phyloP scores from a whole-genome alignment of 2,797 vertebrate species.

The Mallotus villosus region DNA sequence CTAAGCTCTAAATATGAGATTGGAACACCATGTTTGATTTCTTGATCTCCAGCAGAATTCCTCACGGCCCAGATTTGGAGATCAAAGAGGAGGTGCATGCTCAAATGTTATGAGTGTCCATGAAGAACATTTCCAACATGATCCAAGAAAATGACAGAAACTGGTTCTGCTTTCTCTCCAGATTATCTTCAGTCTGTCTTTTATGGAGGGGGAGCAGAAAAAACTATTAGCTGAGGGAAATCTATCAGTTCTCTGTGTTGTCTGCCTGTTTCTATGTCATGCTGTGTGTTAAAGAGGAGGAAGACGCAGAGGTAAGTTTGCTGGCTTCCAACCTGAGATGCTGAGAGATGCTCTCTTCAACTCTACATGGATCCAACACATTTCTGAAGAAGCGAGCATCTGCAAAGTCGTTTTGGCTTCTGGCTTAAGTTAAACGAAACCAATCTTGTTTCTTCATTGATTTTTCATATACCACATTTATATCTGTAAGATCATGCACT shows the following conservation, averaged over 20 bases:
- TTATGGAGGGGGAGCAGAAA: slow-evolving; percentile 30
- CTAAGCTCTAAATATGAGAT: slow-evolving; percentile 21
- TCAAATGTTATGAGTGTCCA: slow-evolving; percentile 44
- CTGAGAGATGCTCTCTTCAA: slow-evolving; percentile 22
- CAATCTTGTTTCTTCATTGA: slow-evolving; percentile 38
- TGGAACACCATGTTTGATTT: slow-evolving; percentile 35
- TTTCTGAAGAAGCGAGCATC: slow-evolving; percentile 51
- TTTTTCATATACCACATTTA: slow-evolving; percentile 37
- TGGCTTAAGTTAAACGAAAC: slow-evolving; percentile 30
- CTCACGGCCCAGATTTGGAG: slow-evolving; percentile 24
- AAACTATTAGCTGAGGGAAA: slow-evolving; percentile 27
- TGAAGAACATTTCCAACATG: slow-evolving; percentile 45
- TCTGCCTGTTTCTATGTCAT: slow-evolving; percentile 29
- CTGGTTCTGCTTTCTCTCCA: slow-evolving; percentile 41
- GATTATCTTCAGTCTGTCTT: slow-evolving; percentile 44
- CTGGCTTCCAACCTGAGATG: slow-evolving; percentile 23
- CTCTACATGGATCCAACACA: slow-evolving; percentile 35
- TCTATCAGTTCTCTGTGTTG: slow-evolving; percentile 27
- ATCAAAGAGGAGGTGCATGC: slow-evolving; percentile 43
- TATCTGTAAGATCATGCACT: background rate
- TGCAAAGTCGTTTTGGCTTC: slow-evolving; percentile 47
- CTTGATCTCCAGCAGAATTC: slow-evolving; percentile 37
- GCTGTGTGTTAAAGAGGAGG: slow-evolving; percentile 19
- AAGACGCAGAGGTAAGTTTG: slow-evolving; percentile 1
- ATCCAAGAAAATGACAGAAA: slow-evolving; percentile 32